A percentile compares a stretch with the other conserved stretches of the same genome.
These are phyloP conservation scores for Corythornis leucogaster DNA, from an alignment of 2,797 vertebrate species.

Conservation along the genomic window DNA sequence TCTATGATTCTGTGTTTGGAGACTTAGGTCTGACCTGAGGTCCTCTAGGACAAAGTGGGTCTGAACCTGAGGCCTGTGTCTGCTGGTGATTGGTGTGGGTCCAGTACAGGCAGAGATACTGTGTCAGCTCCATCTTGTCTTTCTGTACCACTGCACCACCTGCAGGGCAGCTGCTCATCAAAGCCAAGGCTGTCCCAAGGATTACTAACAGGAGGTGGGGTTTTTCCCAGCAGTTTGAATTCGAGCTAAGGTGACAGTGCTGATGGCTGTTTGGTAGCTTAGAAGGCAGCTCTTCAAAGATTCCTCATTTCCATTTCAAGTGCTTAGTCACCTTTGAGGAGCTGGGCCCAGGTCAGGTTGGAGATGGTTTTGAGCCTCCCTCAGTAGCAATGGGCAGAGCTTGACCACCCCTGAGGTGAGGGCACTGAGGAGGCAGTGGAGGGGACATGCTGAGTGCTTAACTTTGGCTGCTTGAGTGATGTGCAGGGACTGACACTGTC, in stretches of 20 bases:
- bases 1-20: neutral
- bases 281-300: neutral
- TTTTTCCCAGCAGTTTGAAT: neutral
- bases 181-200: neutral
- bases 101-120: neutral
- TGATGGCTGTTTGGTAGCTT: neutral
- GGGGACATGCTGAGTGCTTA: neutral
- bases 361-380: neutral
- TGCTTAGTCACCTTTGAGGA: neutral
- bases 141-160: neutral
- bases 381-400: neutral
- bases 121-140: neutral
- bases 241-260: neutral
- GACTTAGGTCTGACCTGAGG: neutral
- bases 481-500: neutral
- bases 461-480: neutral
- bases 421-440: neutral
- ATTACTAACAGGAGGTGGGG: neutral
- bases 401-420: neutral
- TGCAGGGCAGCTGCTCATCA: neutral
- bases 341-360: neutral
- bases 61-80: neutral
- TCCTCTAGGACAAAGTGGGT: neutral
- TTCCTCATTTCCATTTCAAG: neutral
- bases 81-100: neutral